A percentile compares a stretch with the other conserved stretches of the same genome.
Evolutionary conservation across 2,113 vertebrate species (phyloP).

Genomic region (Oncorhynchus masou): DNA sequence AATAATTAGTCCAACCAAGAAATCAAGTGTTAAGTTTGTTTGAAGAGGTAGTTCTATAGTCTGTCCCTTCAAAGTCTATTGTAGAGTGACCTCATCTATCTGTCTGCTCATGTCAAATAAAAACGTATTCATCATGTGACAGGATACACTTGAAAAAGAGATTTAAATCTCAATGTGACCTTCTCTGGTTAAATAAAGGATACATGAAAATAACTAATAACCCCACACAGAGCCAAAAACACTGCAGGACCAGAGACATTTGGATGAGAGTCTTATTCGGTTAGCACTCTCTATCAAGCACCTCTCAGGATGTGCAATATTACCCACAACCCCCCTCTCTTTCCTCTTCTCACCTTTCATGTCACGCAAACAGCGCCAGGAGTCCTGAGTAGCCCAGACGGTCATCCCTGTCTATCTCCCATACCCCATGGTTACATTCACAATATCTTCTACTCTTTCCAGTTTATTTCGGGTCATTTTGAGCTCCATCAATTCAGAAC

Average conservation of each 20-base stretch:
- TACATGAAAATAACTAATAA: neutral
- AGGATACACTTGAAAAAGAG: too few species aligned
- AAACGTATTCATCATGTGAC: conserved; percentile 1
- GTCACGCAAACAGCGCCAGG: conserved; percentile 7
- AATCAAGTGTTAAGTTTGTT: neutral
- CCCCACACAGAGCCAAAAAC: conserved; percentile 28
- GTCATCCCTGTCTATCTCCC: neutral
- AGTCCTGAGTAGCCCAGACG: neutral
- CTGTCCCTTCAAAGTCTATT: neutral
- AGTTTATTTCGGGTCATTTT: neutral
- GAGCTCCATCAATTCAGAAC: neutral
- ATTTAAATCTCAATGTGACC: conserved; percentile 14
- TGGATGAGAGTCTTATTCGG: conserved; percentile 31
- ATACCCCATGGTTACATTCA: neutral
- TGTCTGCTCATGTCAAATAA: neutral
- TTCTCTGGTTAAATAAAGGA: conserved; percentile 17
- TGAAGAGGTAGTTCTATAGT: neutral
- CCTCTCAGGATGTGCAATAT: too few species aligned
- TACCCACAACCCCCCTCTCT: neutral
- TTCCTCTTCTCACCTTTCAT: conserved; percentile 28
- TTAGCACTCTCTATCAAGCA: conserved; percentile 13
- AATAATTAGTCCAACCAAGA: too few species aligned
- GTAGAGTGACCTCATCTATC: neutral
- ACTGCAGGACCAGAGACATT: conserved; percentile 17
- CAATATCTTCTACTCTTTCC: neutral